Base-by-base conservation (phyloP, 1,140 invertebrate species). In the Drosophila sulfurigaster region DNA sequence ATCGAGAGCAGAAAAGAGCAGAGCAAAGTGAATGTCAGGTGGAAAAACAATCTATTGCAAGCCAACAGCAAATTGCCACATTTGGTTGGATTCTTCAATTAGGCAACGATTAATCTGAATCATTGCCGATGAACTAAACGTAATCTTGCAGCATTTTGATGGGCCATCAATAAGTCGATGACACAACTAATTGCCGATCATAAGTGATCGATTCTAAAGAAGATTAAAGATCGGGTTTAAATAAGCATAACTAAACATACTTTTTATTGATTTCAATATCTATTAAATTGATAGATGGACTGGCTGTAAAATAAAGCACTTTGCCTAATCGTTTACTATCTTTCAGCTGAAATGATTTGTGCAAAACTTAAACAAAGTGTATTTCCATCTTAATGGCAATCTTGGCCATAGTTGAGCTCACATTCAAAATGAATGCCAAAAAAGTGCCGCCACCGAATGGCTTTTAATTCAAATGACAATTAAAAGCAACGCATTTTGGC, bases 381-480 rank as follows among this genome's bases (percentile, higher is more conserved):
- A 13, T 13, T 43, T 43, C 4, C 13, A 13, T 15, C 67, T 45
- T 45, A 46, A 35, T 56, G 41, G 16, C 38, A 56, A 54, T 54
- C 38, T 15, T 8, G 8, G 7, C 7, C 28, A 43, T 30, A 20
- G 30, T 25, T 68, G 13, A 28, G 16, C 4, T 45, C 46, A 15
- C 35, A 69, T 6, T 54, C 6, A 10, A 5, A 46, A 54, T 15
- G 54, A 57, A n/a, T 52, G 20, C 28, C 28, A 13, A n/a, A 74
- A 74, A 75, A 82, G 80, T 82, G 59, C 35, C 80, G 59, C 56
- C 41, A 72, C 79, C 28, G 73, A 79, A 64, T 65, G 82, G 82
- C 82, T 86, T 59, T 86, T 86, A 86, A 87, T 82, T 86, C 60
- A 56, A 79, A 87, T 86, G 82, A 86, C 82, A 86, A 87, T 79